Conservation (phyloP, 2,797 vertebrate species). For the Pelodytes ibericus region DNA sequence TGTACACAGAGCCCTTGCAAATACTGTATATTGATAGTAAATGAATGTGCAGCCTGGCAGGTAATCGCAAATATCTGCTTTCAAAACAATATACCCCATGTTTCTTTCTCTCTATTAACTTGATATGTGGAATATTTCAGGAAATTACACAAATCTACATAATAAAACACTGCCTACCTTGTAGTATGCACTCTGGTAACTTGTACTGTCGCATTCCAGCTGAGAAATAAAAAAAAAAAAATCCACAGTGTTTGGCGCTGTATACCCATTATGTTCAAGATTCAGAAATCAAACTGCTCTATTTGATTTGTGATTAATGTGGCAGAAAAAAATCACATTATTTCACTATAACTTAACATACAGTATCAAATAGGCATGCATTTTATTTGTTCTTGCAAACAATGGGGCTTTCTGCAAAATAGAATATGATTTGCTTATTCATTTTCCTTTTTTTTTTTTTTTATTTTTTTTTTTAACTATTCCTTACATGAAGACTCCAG, state of each 20-base stretch:
- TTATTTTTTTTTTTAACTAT: slow-evolving; percentile 61
- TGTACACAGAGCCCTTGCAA: slow-evolving; percentile 46
- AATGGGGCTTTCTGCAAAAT: slow-evolving; percentile 65
- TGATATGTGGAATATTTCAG: slow-evolving; percentile 53
- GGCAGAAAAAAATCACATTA: slow-evolving; percentile 61
- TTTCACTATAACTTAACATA: slow-evolving; percentile 65
- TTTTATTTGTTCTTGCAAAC: slow-evolving; percentile 65
- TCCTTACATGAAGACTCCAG: slow-evolving; percentile 60
- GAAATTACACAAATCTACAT: slow-evolving; percentile 55
- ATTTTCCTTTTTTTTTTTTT: slow-evolving; percentile 48
- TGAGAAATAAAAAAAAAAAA: slow-evolving; percentile 46
- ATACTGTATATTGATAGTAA: slow-evolving; percentile 53
- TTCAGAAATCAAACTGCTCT: slow-evolving; percentile 60
- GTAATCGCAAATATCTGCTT: slow-evolving; percentile 52
- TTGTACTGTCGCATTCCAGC: slow-evolving; percentile 41
- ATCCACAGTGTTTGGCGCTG: slow-evolving; percentile 26
- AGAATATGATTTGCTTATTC: slow-evolving; percentile 60
- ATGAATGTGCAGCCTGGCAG: slow-evolving; percentile 41
- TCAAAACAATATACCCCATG: slow-evolving; percentile 54
- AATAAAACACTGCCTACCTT: slow-evolving; percentile 54
- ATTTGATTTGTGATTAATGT: slow-evolving; percentile 70
- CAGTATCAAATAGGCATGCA: slow-evolving; percentile 42
- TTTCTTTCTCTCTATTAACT: slow-evolving; percentile 54
- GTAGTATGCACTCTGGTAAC: slow-evolving; percentile 41
- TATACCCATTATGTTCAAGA: slow-evolving; percentile 50